Evolutionary conservation across 2,888 invertebrate species (phyloP).

Genomic region (Zootermopsis nevadensis): DNA sequence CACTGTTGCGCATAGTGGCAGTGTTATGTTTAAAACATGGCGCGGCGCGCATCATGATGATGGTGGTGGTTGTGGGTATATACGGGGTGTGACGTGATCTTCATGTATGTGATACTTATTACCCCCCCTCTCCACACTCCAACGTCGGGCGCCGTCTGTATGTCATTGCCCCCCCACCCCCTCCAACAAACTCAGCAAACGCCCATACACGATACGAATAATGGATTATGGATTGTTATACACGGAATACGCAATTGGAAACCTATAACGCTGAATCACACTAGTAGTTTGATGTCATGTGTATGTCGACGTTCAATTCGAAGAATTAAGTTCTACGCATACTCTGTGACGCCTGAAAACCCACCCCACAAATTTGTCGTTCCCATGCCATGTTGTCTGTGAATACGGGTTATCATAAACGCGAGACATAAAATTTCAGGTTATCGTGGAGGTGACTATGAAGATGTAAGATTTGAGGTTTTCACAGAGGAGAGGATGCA

Average conservation of each 20-base stretch:
- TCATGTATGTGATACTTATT: conserved; percentile 21
- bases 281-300: no score
- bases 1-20: conserved; percentile 5
- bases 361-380: no score
- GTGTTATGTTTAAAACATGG: conserved; percentile 20
- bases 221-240: conserved; percentile 13
- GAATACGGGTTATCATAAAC: no score
- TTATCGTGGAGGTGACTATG: no score
- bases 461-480: no score
- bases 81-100: conserved; percentile 18
- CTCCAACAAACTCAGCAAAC: neutral
- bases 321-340: no score
- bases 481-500: no score
- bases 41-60: conserved; percentile 17
- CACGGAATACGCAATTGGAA: neutral
- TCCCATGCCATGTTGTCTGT: no score
- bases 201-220: conserved; percentile 10
- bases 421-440: no score
- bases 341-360: no score
- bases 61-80: conserved; percentile 16
- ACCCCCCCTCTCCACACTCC: neutral
- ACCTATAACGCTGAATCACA: neutral
- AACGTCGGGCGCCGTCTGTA: conserved; percentile 7
- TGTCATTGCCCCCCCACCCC: neutral
- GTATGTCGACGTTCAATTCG: no score